Evolutionary conservation across 2,797 vertebrate species (phyloP), one percentile per base, ranked within the genome.

Genomic region (Sebastes minor): DNA sequence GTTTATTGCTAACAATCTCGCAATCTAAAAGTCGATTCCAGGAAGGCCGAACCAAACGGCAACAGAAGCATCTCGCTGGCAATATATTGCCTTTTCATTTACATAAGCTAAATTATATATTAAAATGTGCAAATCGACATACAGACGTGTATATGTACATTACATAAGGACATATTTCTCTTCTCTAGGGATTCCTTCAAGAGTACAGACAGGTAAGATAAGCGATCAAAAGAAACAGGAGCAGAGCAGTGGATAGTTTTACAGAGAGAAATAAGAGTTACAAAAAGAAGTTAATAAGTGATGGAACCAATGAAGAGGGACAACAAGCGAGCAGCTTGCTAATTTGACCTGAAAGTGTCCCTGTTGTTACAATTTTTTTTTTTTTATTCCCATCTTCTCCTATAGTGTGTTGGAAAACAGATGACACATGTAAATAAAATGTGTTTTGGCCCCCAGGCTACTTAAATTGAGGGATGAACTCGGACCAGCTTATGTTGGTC

Each of bases 401-500:
- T 52, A 8, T 84, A 91, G 89, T 91, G 88, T 91, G 86, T 68
- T 28, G 8, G n/a, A 73, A 73, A 74, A 59, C n/a, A 49, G 7
- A 18, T 38, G 1, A 49, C 56, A 49, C 53, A 23, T 2, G 8
- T 13, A 33, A 27, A 52, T 52, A n/a, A 20, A 52, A 52, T 1
- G 23, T 55, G 2, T 23, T 63, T 55, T 8, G 1, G 8, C 6
- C 49, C 9, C 6, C 14, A 1, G 25, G 22, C 94, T 96, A 98
- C 81, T 96, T 96, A 8, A 98, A 87, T 27, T 97, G 96, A 11
- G 96, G 94, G 64, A 98, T 91, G 11, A 98, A 92, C 73, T 98
- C 97, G 4, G 97, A 97, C 98, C 97, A 98, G 76, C 95, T 97
- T 84, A 97, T 95, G 16, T 95, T 96, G 8, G 93, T 93, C 14